Percentiles rank a stretch among this genome's conserved stretches.
phyloP scores from a whole-genome alignment of 1,140 invertebrate species.

The Asobara japonica region DNA sequence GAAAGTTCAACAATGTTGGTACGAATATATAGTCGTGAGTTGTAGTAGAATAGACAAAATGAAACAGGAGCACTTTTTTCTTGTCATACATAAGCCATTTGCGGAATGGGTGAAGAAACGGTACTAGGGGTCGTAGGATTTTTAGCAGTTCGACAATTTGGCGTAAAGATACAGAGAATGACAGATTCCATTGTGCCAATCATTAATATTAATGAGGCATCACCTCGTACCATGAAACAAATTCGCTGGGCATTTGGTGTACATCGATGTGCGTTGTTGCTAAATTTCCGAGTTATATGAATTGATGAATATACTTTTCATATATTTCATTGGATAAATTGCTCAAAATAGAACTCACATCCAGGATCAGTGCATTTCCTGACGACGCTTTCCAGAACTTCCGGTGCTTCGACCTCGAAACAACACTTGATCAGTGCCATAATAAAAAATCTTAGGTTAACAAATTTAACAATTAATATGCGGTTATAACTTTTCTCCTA shows the following conservation, averaged over 20 bases:
- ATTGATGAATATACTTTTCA: no score
- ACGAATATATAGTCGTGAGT: no score
- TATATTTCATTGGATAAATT: no score
- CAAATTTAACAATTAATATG: neutral
- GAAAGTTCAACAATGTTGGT: no score
- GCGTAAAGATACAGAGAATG: neutral
- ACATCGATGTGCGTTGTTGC: neutral
- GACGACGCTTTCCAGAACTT: conserved; percentile 77
- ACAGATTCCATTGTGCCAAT: neutral
- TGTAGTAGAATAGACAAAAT: no score
- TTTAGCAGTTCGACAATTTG: neutral
- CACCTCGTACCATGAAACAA: neutral
- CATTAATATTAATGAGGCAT: conserved; percentile 13
- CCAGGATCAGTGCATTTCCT: conserved; percentile 83
- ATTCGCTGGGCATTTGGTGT: conserved; percentile 21
- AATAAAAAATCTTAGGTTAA: neutral
- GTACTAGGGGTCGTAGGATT: neutral
- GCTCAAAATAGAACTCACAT: no score
- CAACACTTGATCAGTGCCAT: conserved; percentile 81
- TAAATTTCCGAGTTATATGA: neutral
- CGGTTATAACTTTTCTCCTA: neutral
- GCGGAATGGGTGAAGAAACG: neutral
- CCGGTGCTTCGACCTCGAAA: conserved; percentile 78
- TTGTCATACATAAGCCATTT: neutral
- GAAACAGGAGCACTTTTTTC: neutral